These are phyloP conservation scores for Chrysemys picta DNA, from an alignment of 2,113 vertebrate species.

Conservation along the genomic window DNA sequence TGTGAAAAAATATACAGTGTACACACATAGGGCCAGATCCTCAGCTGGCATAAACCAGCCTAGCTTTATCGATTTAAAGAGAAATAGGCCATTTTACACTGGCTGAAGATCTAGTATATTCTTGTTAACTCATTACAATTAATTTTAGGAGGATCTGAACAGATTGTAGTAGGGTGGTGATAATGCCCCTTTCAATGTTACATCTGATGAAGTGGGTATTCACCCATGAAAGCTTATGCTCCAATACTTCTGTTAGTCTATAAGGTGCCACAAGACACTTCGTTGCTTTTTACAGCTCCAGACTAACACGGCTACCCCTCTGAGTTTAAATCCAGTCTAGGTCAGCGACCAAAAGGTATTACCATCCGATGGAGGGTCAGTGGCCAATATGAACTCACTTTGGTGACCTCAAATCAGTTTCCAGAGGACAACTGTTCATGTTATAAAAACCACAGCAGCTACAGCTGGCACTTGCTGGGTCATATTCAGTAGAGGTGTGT, in stretches of 20 bases:
- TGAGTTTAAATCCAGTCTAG: neutral
- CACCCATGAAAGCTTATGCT: too few relatives aligned
- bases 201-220: too few relatives aligned
- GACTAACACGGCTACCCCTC: too few relatives aligned
- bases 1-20: neutral
- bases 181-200: neutral
- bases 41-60: rapidly evolving
- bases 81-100: neutral
- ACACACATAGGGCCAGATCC: neutral
- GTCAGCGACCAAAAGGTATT: neutral
- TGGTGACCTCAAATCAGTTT: neutral
- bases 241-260: too few relatives aligned
- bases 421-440: neutral
- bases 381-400: neutral
- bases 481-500: neutral
- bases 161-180: neutral
- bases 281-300: too few relatives aligned
- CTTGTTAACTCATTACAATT: neutral
- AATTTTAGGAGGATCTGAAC: neutral
- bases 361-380: neutral
- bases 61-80: neutral
- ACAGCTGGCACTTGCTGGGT: neutral
- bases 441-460: neutral
- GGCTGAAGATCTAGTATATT: neutral
- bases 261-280: too few relatives aligned